Base-by-base conservation (phyloP, 2,888 invertebrate species). In the Amiota mariae region DNA sequence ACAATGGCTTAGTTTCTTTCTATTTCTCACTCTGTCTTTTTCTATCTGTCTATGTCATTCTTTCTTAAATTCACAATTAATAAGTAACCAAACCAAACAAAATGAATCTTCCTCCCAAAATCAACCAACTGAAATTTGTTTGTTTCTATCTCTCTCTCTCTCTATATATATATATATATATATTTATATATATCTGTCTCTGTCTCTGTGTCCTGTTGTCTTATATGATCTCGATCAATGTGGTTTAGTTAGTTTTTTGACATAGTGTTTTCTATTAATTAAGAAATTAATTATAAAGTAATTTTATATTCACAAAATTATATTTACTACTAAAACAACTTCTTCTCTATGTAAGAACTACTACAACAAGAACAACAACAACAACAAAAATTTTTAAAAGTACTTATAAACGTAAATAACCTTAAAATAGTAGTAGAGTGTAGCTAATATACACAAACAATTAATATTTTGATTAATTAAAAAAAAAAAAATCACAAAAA, bases 311-410 rank as follows among this genome's bases (percentile, higher is more conserved):
- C 10, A 15, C 15, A 2, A 10, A 18, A 18, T 48, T 18, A 8
- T 48, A 24, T 24, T 47, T 11, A 71, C 66, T 56, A 48, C 18
- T 49, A 75, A 73, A 67, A 24, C 36, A 70, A 66, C 13, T 18
- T 68, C 68, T 48, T 56, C 64, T 64, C 49, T 18, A 67, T 9
- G 6, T 36, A 67, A 15, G 18, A 48, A 66, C 15, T 15, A 51
- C 8, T 51, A 67, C 49, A 36, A 68, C 54, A 51, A 82, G 80
- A 85, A 83, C 80, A 85, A 85, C 80, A 76, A 81, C 74, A 81
- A 84, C 73, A 78, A 79, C 73, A 76, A 76, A 71, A 74, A 74
- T 36, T 36, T 0, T 4, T 48, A 51, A 49, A 74, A 67, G 66
- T 51, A 71, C 72, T 63, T n/a, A 24, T 24, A 24, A 2, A 24